Conservation (phyloP, 2,888 invertebrate genomes). For the Drosophila colorata region DNA sequence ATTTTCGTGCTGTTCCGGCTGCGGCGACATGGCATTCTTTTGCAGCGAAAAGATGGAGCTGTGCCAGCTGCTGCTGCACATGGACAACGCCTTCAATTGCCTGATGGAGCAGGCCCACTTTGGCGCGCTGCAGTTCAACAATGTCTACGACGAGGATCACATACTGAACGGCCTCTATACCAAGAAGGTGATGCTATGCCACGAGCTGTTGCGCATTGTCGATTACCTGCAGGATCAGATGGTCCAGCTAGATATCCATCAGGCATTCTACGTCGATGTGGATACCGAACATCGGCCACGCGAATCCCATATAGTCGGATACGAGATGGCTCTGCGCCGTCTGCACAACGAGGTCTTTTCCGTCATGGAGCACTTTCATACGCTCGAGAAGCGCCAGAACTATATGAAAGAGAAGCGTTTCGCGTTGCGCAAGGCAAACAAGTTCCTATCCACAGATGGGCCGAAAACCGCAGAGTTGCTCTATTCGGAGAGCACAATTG, state of each 20-base stretch:
- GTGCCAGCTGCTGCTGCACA: slow-evolving; percentile 77
- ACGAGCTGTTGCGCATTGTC: slow-evolving; percentile 67
- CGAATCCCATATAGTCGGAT: slow-evolving; percentile 52
- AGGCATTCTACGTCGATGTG: slow-evolving; percentile 60
- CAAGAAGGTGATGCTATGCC: slow-evolving; percentile 62
- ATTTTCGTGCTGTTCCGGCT: no score
- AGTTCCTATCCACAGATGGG: slow-evolving; percentile 58
- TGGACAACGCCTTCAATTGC: slow-evolving; percentile 80
- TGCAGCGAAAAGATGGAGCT: slow-evolving; percentile 82
- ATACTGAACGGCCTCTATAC: slow-evolving; percentile 63
- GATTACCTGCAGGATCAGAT: slow-evolving; percentile 61
- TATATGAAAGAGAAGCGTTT: slow-evolving; percentile 62
- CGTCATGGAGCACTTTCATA: slow-evolving; percentile 54
- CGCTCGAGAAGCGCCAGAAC: slow-evolving; percentile 42
- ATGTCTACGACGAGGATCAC: slow-evolving; percentile 63
- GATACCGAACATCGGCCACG: slow-evolving; percentile 64
- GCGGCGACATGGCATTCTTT: slow-evolving; percentile 68
- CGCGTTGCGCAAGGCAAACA: slow-evolving; percentile 65
- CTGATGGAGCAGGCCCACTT: slow-evolving; percentile 76
- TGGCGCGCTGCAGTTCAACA: slow-evolving; percentile 80
- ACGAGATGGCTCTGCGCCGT: slow-evolving; percentile 52
- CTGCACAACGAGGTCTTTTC: slow-evolving; percentile 56
- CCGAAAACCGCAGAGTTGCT: slow-evolving; percentile 48
- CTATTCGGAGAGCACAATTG: slow-evolving; percentile 69
- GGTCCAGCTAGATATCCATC: slow-evolving; percentile 24